phyloP scores from a whole-genome alignment of 2,888 invertebrate species.

The Dryobotodes eremita region DNA sequence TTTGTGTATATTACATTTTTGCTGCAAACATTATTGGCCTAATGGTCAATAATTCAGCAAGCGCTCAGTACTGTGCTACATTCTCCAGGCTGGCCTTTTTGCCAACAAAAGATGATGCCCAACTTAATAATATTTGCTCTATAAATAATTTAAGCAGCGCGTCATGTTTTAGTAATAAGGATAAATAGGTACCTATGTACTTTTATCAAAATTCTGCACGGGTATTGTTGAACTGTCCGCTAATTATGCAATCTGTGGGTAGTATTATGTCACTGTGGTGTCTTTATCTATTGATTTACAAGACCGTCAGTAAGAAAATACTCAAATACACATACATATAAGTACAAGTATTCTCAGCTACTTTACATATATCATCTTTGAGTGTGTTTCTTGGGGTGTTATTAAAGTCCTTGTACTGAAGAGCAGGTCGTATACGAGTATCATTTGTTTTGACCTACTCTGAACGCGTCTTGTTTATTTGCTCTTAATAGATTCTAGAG shows the following conservation, averaged over 20 bases:
- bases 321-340: neutral
- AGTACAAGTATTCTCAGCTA: neutral
- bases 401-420: neutral
- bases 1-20: neutral
- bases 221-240: neutral
- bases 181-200: no score
- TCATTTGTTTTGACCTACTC: neutral
- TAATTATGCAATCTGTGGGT: neutral
- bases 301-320: no score
- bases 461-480: neutral
- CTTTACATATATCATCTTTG: neutral
- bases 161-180: no score
- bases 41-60: no score
- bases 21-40: neutral
- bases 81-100: no score
- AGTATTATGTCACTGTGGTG: no score
- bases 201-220: no score
- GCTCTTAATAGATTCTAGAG: neutral
- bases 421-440: neutral
- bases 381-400: neutral
- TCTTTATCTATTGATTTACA: neutral
- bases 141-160: no score
- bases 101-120: no score
- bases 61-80: no score
- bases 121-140: no score